A percentile compares a stretch with the other conserved stretches of the same genome.
phyloP scores from a whole-genome alignment of 2,113 vertebrate species.

The Myotis lucifugus region DNA sequence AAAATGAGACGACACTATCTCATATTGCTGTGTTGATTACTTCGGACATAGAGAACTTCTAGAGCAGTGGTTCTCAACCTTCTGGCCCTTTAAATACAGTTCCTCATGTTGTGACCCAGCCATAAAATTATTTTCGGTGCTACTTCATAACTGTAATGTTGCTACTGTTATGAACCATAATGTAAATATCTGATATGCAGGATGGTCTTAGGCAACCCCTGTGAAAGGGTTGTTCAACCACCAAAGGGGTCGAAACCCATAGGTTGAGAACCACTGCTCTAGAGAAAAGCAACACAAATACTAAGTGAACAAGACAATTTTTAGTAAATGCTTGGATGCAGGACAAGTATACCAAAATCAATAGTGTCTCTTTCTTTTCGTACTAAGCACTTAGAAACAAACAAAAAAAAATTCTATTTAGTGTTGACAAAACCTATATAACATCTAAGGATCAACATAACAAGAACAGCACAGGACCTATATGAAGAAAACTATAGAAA shows the following conservation, averaged over 20 bases:
- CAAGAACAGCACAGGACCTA: neutral
- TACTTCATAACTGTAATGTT: too few species aligned
- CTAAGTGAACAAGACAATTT: neutral
- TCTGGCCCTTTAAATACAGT: too few species aligned
- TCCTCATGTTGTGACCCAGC: too few species aligned
- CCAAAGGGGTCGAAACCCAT: too few species aligned
- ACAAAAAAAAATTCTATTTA: constrained; percentile 39
- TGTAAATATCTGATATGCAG: too few species aligned
- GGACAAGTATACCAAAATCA: neutral
- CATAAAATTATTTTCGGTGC: too few species aligned
- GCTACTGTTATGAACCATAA: too few species aligned
- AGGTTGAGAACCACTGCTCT: neutral
- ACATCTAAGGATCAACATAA: neutral
- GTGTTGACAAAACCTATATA: neutral
- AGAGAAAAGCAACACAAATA: constrained; percentile 28
- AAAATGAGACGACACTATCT: neutral
- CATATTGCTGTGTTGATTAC: constrained; percentile 4
- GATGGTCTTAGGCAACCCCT: too few species aligned
- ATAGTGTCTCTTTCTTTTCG: neutral
- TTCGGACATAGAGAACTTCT: neutral
- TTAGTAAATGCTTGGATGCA: neutral
- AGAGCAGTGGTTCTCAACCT: neutral
- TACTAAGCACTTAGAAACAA: constrained; percentile 6
- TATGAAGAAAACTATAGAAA: neutral
- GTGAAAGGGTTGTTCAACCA: too few species aligned